Conservation (phyloP, 2,888 invertebrate genomes). For the Trichopoda pennipes region DNA sequence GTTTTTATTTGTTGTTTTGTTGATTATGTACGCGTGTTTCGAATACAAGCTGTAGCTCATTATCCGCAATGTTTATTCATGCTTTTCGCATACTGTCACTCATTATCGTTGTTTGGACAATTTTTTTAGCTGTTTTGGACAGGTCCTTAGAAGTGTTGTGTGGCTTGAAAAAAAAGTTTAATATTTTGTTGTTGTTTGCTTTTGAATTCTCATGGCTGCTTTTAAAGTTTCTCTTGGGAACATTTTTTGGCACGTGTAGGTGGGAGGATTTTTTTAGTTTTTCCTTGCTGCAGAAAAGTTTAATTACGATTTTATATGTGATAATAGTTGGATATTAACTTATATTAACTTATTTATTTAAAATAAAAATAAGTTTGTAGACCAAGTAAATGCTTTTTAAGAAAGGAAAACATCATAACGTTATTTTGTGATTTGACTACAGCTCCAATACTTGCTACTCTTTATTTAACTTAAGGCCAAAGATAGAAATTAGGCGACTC, state of each 20-base stretch:
- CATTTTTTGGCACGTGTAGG: slow-evolving; percentile 9
- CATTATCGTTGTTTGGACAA: neutral
- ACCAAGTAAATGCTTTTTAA: no score
- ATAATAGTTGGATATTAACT: no score
- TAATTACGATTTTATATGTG: neutral
- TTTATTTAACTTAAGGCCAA: no score
- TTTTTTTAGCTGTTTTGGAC: slow-evolving; percentile 47
- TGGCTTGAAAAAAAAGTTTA: slow-evolving; percentile 36
- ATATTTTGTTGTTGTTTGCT: slow-evolving; percentile 30
- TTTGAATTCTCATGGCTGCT: slow-evolving; percentile 34
- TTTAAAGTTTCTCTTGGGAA: slow-evolving; percentile 53
- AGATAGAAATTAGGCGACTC: no score
- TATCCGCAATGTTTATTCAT: slow-evolving; percentile 52
- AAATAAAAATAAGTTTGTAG: no score
- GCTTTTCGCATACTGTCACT: slow-evolving; percentile 25
- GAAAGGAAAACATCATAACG: no score
- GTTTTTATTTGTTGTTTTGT: slow-evolving; percentile 24
- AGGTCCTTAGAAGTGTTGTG: slow-evolving; percentile 51
- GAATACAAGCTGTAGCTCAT: slow-evolving; percentile 37
- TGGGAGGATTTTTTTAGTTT: slow-evolving; percentile 23
- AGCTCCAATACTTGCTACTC: no score
- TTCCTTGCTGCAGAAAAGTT: neutral
- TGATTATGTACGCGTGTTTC: slow-evolving; percentile 52
- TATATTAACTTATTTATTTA: no score
- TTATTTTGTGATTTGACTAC: no score